Conservation (phyloP, 2,113 vertebrate genomes). For the Galbula dea region DNA sequence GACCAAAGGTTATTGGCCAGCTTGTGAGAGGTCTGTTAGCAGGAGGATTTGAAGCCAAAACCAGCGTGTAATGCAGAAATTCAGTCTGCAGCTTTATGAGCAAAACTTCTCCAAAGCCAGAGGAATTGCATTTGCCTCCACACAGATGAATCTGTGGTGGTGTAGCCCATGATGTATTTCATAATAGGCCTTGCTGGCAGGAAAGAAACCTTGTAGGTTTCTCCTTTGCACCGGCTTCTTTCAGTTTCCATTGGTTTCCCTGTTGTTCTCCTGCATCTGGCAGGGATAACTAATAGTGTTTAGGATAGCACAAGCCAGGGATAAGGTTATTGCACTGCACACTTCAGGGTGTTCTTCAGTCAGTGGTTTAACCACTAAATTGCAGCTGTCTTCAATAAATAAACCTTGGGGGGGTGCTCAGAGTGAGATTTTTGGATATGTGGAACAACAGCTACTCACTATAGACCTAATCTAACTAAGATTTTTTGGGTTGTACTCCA, state of each 20-base stretch:
- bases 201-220: too few species aligned
- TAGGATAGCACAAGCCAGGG: neutral
- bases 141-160: fast-evolving
- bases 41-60: neutral
- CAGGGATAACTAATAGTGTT: neutral
- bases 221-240: neutral
- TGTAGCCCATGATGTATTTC: neutral
- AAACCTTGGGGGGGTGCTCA: neutral
- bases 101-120: neutral
- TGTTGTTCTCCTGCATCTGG: neutral
- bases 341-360: neutral
- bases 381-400: neutral
- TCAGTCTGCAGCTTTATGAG: neutral
- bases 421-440: neutral
- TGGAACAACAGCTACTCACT: neutral
- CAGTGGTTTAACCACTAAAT: neutral
- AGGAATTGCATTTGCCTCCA: neutral
- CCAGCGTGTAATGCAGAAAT: neutral
- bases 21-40: neutral
- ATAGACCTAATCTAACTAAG: neutral
- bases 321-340: neutral
- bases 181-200: neutral
- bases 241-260: neutral
- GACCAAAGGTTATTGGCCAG: neutral
- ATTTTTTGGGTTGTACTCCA: neutral